Conservation (phyloP, 2,797 vertebrate genomes). For the Miichthys miiuy region DNA sequence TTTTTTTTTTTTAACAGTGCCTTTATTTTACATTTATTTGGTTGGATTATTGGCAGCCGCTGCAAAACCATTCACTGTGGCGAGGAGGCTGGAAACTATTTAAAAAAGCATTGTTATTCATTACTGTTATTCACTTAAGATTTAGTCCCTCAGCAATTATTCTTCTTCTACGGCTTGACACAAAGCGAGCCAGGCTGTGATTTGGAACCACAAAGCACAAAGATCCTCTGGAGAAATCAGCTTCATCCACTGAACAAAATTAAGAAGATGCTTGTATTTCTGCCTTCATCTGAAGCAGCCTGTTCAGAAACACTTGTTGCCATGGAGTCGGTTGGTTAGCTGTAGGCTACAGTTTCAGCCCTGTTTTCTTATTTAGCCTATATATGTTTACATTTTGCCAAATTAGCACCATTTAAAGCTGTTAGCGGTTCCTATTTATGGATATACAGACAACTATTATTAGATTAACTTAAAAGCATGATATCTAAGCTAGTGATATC, state of each 20-base stretch:
- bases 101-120: neutral
- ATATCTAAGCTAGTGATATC: neutral
- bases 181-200: neutral
- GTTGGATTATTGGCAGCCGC: neutral
- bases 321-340: neutral
- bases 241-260: neutral
- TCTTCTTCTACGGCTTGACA: neutral
- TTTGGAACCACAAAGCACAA: neutral
- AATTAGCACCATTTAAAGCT: neutral
- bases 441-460: neutral
- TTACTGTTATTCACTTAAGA: neutral
- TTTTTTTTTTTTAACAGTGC: neutral
- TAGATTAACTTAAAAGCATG: no score
- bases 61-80: neutral
- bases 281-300: neutral
- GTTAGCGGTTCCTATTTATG: neutral
- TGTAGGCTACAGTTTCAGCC: neutral
- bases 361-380: neutral
- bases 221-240: neutral
- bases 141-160: neutral
- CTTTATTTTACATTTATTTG: neutral
- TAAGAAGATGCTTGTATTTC: neutral
- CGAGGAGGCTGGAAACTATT: neutral
- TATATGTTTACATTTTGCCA: neutral
- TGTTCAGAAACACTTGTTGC: slow-evolving; percentile 4